Conservation (phyloP, 2,113 vertebrate genomes). For the Callospermophilus lateralis region DNA sequence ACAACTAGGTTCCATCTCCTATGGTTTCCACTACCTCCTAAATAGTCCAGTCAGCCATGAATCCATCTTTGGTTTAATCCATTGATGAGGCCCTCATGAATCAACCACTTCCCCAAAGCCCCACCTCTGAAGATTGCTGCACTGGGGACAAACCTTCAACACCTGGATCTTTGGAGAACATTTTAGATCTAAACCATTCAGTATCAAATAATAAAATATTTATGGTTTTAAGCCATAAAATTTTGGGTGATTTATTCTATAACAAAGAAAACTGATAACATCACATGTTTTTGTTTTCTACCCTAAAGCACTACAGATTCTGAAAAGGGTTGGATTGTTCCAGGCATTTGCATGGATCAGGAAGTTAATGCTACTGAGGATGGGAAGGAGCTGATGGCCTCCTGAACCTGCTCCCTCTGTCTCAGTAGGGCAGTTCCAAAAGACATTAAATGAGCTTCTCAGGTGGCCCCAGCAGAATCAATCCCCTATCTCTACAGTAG, state of each 20-base stretch:
- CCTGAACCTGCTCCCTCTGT: neutral
- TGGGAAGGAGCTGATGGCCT: neutral
- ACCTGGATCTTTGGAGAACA: neutral
- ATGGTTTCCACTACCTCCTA: neutral
- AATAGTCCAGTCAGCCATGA: neutral
- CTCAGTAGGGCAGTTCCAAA: neutral
- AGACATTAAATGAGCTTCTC: neutral
- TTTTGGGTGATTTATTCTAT: neutral
- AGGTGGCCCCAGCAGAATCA: neutral
- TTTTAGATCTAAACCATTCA: neutral
- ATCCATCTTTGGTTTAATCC: neutral
- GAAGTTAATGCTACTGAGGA: neutral
- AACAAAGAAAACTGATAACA: neutral
- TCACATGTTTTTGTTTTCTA: slow-evolving; percentile 5
- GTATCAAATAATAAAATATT: neutral
- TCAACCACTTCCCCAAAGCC: neutral
- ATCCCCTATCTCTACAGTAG: neutral
- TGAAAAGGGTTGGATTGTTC: neutral
- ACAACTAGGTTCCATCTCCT: neutral
- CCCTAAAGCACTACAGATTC: neutral
- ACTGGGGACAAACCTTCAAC: neutral
- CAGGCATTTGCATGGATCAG: neutral
- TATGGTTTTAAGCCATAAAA: slow-evolving; percentile 5
- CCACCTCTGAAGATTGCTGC: neutral
- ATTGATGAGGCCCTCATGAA: neutral